Conservation (phyloP, 1,140 invertebrate genomes). For the Musca domestica region DNA sequence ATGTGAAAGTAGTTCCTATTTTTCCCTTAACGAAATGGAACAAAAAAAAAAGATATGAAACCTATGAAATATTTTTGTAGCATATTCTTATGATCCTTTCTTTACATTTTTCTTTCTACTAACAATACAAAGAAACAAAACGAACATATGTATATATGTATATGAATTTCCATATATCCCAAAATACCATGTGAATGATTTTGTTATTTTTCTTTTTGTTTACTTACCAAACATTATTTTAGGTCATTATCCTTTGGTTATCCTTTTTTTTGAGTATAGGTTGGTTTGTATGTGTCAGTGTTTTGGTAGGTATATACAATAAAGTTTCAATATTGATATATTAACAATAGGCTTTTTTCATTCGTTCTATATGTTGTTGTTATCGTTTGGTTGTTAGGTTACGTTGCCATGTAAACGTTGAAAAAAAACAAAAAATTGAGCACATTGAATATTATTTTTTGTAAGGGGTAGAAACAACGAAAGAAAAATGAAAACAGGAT, state of each 20-base stretch:
- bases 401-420: slow-evolving; percentile 27
- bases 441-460: neutral
- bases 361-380: neutral
- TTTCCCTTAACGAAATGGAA: too few relatives aligned
- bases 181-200: too few relatives aligned
- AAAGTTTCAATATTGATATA: slow-evolving; percentile 6
- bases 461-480: too few relatives aligned
- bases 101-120: too few relatives aligned
- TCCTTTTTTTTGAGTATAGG: slow-evolving; percentile 31
- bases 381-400: neutral
- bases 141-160: too few relatives aligned
- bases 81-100: too few relatives aligned
- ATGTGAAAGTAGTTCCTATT: too few relatives aligned
- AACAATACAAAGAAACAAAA: too few relatives aligned
- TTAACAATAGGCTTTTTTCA: slow-evolving; percentile 10
- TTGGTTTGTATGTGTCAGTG: neutral
- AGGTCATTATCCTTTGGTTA: slow-evolving; percentile 52
- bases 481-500: too few relatives aligned
- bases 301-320: neutral
- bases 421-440: slow-evolving; percentile 33
- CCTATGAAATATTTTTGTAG: too few relatives aligned
- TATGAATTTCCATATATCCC: too few relatives aligned
- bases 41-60: too few relatives aligned
- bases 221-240: slow-evolving; percentile 38
- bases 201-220: neutral